phyloP scores from a whole-genome alignment of 2,797 vertebrate genomes.

The Artibeus jamaicensis region DNA sequence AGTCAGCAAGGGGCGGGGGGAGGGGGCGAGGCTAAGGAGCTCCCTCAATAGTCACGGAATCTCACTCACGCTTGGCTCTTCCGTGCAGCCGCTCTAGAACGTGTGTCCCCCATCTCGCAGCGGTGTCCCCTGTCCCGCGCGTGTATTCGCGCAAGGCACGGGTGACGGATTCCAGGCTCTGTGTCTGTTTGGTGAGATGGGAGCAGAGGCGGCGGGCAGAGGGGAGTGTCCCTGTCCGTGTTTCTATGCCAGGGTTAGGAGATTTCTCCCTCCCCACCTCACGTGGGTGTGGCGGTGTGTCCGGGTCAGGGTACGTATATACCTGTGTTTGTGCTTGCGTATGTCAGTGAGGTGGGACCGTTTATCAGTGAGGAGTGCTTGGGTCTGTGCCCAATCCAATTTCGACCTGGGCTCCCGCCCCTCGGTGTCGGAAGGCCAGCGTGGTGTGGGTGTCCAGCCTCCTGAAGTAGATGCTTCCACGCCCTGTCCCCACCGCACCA shows the following conservation, averaged over 20 bases:
- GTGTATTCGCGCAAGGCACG: neutral
- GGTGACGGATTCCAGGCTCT: neutral
- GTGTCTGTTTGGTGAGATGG: neutral
- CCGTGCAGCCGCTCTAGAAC: constrained; percentile 26
- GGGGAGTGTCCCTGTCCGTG: neutral
- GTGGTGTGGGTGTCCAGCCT: neutral
- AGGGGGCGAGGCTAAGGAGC: neutral
- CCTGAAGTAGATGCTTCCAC: neutral
- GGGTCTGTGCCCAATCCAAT: neutral
- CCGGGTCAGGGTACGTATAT: neutral
- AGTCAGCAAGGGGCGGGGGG: constrained; percentile 51
- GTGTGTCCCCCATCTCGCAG: constrained; percentile 1
- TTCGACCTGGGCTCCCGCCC: neutral
- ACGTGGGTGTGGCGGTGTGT: neutral
- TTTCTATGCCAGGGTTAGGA: neutral
- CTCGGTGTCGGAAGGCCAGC: neutral
- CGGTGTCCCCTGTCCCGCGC: neutral
- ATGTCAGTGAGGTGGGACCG: neutral
- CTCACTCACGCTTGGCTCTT: constrained; percentile 22
- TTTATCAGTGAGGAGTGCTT: neutral
- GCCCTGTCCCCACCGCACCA: neutral
- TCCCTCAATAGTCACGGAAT: constrained; percentile 48
- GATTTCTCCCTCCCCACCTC: neutral
- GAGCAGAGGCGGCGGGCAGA: too few relatives aligned
- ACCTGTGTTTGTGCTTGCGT: neutral